Evolutionary conservation across 1,140 invertebrate species (phyloP).

Genomic region (Rhopalosiphum padi): DNA sequence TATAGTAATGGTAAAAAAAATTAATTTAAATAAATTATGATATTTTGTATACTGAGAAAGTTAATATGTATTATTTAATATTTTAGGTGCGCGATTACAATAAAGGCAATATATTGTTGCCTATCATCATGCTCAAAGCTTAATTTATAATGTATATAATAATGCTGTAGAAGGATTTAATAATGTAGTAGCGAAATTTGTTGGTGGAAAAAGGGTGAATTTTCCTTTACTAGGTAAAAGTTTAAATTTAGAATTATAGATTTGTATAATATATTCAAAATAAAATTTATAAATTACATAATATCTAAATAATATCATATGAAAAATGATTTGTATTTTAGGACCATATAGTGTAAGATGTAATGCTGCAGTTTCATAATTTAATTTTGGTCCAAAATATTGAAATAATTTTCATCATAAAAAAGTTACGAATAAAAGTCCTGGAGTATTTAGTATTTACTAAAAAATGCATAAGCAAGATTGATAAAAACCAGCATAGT

Average conservation of each 20-base stretch:
- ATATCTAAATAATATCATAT: neutral
- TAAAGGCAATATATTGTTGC: neutral
- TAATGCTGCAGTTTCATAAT: neutral
- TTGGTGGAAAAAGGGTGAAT: conserved; percentile 4
- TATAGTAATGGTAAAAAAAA: no score
- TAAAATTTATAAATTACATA: no score
- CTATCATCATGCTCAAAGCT: neutral
- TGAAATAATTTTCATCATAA: neutral
- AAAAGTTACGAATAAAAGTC: neutral
- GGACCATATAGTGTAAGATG: neutral
- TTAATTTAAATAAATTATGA: no score
- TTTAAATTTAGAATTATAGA: neutral
- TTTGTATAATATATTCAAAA: neutral
- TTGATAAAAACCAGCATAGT: neutral
- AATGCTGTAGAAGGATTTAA: neutral
- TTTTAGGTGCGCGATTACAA: no score
- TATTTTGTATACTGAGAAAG: no score
- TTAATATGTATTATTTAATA: no score
- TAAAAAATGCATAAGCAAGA: neutral
- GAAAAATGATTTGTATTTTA: neutral
- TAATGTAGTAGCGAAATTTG: neutral
- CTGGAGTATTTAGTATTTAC: neutral
- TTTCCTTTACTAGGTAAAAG: neutral
- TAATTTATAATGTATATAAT: neutral
- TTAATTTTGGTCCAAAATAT: conserved; percentile 1